Evolutionary conservation across 2,113 vertebrate genomes (phyloP).

Genomic region (Cebus imitator): DNA sequence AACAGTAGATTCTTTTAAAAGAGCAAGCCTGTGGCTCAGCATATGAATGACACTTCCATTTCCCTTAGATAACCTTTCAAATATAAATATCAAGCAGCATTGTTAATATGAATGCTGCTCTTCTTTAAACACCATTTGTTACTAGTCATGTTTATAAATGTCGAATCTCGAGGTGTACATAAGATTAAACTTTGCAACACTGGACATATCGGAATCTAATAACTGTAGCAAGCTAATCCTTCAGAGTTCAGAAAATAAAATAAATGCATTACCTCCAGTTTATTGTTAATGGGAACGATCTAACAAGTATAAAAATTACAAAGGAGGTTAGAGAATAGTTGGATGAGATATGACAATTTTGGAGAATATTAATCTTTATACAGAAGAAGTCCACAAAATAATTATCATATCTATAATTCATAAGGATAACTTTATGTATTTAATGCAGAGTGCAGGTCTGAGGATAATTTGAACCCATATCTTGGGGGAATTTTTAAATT

Average conservation of each 20-base stretch:
- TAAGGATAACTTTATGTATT: not conserved
- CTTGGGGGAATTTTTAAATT: not conserved
- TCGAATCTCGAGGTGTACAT: not conserved
- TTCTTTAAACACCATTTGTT: conserved; percentile 6
- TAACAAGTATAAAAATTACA: not conserved
- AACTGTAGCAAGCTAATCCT: not conserved
- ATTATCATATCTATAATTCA: not conserved
- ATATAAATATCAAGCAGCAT: not conserved
- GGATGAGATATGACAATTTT: not conserved
- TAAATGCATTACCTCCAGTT: not conserved
- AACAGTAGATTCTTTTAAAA: not conserved
- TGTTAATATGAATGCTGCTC: not conserved
- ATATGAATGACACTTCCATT: not conserved
- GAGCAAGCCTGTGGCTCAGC: not conserved
- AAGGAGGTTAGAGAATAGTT: not conserved
- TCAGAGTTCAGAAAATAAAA: not conserved
- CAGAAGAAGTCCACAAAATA: not conserved
- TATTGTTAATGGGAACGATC: not conserved
- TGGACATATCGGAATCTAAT: not conserved
- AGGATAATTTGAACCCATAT: not conserved
- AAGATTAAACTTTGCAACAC: not conserved
- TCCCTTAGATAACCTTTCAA: not conserved
- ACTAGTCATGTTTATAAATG: not conserved
- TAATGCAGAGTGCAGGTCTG: not conserved
- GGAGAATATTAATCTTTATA: not conserved